A percentile compares a stretch with the other conserved stretches of the same genome.
phyloP scores from a whole-genome alignment of 2,888 invertebrate genomes.

The Dryococelus australis region DNA sequence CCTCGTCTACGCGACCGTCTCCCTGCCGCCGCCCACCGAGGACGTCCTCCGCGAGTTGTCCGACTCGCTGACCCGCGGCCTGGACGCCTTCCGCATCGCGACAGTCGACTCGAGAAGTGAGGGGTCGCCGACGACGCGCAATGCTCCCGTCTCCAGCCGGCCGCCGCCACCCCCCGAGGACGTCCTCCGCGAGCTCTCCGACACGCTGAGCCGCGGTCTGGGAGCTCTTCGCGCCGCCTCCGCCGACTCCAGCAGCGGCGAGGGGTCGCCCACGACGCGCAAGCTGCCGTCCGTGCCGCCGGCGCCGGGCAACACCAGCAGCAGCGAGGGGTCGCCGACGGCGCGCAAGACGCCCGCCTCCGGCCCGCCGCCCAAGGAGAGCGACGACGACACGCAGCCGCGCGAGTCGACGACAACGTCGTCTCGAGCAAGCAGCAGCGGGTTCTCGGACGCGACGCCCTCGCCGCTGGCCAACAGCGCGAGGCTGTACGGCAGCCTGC shows the following conservation, averaged over 20 bases:
- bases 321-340: neutral
- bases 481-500: conserved; percentile 31
- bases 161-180: conserved; percentile 43
- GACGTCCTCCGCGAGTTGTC: conserved; percentile 58
- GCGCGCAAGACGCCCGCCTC: neutral
- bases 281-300: neutral
- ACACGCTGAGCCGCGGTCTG: neutral
- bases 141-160: conserved; percentile 53
- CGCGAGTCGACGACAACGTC: conserved; percentile 38
- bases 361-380: conserved; percentile 27
- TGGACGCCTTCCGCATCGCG: conserved; percentile 56
- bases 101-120: conserved; percentile 55
- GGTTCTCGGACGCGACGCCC: conserved; percentile 45
- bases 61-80: conserved; percentile 57
- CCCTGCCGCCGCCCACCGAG: conserved; percentile 54
- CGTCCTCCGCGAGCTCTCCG: neutral
- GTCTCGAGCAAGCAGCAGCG: conserved; percentile 46
- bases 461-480: conserved; percentile 44
- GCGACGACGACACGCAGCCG: conserved; percentile 25
- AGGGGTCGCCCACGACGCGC: neutral
- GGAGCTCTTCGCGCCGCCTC: neutral
- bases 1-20: conserved; percentile 56
- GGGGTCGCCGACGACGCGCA: conserved; percentile 50
- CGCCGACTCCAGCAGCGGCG: conserved; percentile 5
- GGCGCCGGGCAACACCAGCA: neutral